Percentiles rank a stretch among this genome's conserved stretches.
Evolutionary conservation across 1,140 invertebrate species (phyloP).

Genomic region (Paramacrobiotus metropolitanus): DNA sequence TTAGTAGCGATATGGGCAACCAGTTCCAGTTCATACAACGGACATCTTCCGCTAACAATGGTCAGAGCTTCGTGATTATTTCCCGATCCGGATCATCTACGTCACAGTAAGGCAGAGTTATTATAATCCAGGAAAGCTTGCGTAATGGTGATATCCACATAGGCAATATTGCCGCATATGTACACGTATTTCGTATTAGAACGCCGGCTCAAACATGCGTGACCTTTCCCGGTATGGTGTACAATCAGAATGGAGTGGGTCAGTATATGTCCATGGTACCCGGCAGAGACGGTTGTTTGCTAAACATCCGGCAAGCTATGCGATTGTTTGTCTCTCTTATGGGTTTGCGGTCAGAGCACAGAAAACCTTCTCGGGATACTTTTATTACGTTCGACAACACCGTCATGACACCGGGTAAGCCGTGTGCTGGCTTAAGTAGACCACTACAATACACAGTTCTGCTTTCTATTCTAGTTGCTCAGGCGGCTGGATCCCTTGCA

Average conservation of each 20-base stretch:
- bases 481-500: too few relatives aligned
- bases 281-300: neutral
- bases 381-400: neutral
- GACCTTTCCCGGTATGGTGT: neutral
- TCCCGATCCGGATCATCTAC: neutral
- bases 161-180: too few relatives aligned
- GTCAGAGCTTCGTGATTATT: neutral
- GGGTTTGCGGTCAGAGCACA: neutral
- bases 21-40: neutral
- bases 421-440: neutral
- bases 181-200: too few relatives aligned
- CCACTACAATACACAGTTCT: neutral
- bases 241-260: neutral
- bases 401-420: neutral
- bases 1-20: neutral
- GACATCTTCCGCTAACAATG: neutral
- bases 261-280: neutral
- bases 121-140: too few relatives aligned
- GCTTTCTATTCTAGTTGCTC: neutral
- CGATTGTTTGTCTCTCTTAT: neutral
- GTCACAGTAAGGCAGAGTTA: neutral
- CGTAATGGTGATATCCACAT: too few relatives aligned
- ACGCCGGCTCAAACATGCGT: neutral
- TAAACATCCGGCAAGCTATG: neutral
- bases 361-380: neutral